Conservation (phyloP, 1,140 invertebrate species). For the Pogonomyrmex barbatus region DNA sequence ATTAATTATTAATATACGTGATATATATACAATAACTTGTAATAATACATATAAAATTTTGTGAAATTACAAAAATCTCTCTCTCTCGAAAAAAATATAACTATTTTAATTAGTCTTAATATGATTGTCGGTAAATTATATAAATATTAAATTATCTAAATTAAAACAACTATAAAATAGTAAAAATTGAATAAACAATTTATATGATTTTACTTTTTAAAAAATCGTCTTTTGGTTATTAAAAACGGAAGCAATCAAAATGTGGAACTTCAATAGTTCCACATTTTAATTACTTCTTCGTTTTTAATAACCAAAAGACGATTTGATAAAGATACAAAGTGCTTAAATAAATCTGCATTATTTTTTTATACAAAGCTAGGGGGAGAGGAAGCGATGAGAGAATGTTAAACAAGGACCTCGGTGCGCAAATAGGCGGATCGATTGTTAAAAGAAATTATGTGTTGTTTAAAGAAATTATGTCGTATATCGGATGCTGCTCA, state of each 20-base stretch:
- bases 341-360: slow-evolving; percentile 21
- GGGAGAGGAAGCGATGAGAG: background rate
- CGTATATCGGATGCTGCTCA: slow-evolving; percentile 18
- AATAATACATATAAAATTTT: background rate
- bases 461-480: slow-evolving; percentile 36
- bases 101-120: background rate
- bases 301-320: too few species aligned
- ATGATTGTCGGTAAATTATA: background rate
- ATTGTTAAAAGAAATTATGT: slow-evolving; percentile 37
- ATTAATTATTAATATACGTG: background rate
- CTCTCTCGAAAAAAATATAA: background rate
- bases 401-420: slow-evolving; percentile 3
- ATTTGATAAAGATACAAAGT: background rate
- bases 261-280: too few species aligned
- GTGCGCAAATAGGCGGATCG: slow-evolving; percentile 5
- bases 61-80: background rate
- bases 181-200: background rate
- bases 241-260: background rate
- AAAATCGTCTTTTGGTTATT: background rate
- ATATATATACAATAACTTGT: background rate
- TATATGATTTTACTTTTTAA: background rate
- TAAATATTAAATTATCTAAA: background rate
- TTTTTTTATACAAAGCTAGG: background rate
- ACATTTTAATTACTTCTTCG: too few species aligned
- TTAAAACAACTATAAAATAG: background rate